Base-by-base conservation (phyloP, 1,140 invertebrate genomes). In the Cydia fagiglandana region DNA sequence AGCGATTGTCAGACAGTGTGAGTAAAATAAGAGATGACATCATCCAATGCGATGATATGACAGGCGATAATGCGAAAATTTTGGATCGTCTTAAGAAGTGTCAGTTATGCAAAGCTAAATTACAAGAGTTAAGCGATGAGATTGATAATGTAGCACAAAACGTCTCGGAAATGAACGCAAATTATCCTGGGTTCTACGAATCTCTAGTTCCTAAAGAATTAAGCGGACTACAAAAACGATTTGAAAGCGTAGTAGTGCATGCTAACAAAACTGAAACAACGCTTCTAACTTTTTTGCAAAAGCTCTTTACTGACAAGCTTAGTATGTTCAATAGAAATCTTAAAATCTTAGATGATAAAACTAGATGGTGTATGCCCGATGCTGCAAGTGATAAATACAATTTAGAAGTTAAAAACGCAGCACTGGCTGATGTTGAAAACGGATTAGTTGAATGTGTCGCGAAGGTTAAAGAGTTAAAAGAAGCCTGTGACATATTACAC, bases 321-420 rank as follows among this genome's bases (percentile, higher is more conserved):
- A 94, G 95, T 66, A 96, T 96, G 85, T 94, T 98, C 24, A 96
- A 97, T 83, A 95, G 97, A 80, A 96, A 96, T 87, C 94, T 99
- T 4, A 94, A 94, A 64, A 95, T 96, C 2, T 95, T 96, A 70
- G 96, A 96, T 79, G 98, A 99, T 85, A 99, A 99, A 90, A 95
- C 98, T 0, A 93, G 95, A n/a, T 99, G 98, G 97, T 99, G 98
- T 90, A 94, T 96, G 78, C 96, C 97, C 0, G 98, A 99, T 88
- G 94, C 96, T 6, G 95, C 95, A 38, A 97, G 96, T 84, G 98
- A 99, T 86, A 95, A 96, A 86, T 98, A 98, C 85, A 98, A 97
- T 88, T 93, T 99, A n/a, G 97, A 99, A 93, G 96, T 97, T 0
- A 99, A 99, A 93, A 94, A 97, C 84, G 95, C 96, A 3, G 96